Evolutionary conservation across 2,888 invertebrate species (phyloP).

Genomic region (Noctua fimbriata): DNA sequence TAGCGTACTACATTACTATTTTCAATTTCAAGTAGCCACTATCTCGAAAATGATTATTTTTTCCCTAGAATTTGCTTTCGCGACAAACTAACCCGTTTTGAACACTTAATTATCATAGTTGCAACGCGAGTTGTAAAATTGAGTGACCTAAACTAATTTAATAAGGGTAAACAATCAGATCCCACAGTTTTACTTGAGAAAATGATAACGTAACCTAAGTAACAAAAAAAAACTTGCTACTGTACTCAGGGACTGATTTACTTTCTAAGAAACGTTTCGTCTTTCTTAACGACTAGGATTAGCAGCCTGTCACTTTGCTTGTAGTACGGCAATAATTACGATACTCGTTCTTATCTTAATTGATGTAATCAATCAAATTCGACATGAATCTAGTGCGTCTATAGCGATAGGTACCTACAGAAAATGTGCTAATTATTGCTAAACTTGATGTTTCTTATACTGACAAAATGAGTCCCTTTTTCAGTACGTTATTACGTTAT

Average conservation of each 20-base stretch:
- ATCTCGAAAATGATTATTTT: constrained; percentile 14
- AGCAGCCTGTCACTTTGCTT: constrained; percentile 18
- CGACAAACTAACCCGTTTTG: neutral
- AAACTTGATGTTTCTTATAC: constrained; percentile 12
- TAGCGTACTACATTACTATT: constrained; percentile 10
- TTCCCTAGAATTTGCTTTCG: neutral
- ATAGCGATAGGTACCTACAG: neutral
- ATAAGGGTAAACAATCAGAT: neutral
- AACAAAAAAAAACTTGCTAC: neutral
- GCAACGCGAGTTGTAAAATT: neutral
- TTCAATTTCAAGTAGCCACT: constrained; percentile 44
- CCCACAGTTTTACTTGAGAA: neutral
- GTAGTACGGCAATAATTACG: constrained; percentile 26
- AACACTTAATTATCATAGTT: neutral
- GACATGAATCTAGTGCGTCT: constrained; percentile 44
- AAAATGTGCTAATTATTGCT: constrained; percentile 30
- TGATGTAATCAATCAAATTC: constrained; percentile 55
- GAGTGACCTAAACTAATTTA: neutral
- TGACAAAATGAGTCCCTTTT: constrained; percentile 7
- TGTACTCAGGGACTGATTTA: neutral
- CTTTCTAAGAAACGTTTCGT: constrained; percentile 19
- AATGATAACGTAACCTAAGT: neutral
- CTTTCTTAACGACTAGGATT: constrained; percentile 7
- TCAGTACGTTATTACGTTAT: neutral
- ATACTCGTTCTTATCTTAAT: constrained; percentile 51